Evolutionary conservation across 2,888 invertebrate species (phyloP).

Genomic region (Tenthredo scrophulariae): DNA sequence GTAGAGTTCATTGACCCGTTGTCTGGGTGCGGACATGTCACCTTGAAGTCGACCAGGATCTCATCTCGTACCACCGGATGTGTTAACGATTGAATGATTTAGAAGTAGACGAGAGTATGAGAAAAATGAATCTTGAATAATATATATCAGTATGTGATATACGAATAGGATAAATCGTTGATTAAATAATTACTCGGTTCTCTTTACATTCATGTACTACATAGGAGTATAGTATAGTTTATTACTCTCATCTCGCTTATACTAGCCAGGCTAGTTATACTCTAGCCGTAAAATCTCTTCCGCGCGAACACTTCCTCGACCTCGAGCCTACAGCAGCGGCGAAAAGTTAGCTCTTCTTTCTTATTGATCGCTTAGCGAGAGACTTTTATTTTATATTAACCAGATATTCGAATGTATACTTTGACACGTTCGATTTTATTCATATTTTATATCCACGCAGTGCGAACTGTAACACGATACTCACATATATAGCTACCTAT

Average conservation of each 20-base stretch:
- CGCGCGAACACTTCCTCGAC: not conserved
- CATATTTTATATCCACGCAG: not conserved
- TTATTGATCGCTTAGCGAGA: conserved; percentile 27
- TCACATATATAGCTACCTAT: no score
- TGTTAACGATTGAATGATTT: not conserved
- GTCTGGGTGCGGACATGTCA: conserved; percentile 28
- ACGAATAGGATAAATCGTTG: not conserved
- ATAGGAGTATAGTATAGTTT: not conserved
- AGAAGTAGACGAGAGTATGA: not conserved
- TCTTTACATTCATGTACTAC: no score
- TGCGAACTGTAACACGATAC: not conserved
- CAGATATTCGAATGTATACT: not conserved
- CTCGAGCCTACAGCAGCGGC: not conserved
- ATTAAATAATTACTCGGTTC: not conserved
- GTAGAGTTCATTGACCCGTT: conserved; percentile 24
- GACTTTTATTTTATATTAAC: not conserved
- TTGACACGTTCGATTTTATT: not conserved
- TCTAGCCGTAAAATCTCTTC: not conserved
- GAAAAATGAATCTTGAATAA: no score
- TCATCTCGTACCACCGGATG: not conserved
- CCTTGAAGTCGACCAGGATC: conserved; percentile 34
- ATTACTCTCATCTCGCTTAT: not conserved
- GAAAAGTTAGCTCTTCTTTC: conserved; percentile 9
- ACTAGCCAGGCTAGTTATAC: not conserved
- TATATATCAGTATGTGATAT: no score